Percentiles rank a stretch among this genome's conserved stretches.
phyloP scores from a whole-genome alignment of 1,140 invertebrate genomes.

The Drosophila jambulina region DNA sequence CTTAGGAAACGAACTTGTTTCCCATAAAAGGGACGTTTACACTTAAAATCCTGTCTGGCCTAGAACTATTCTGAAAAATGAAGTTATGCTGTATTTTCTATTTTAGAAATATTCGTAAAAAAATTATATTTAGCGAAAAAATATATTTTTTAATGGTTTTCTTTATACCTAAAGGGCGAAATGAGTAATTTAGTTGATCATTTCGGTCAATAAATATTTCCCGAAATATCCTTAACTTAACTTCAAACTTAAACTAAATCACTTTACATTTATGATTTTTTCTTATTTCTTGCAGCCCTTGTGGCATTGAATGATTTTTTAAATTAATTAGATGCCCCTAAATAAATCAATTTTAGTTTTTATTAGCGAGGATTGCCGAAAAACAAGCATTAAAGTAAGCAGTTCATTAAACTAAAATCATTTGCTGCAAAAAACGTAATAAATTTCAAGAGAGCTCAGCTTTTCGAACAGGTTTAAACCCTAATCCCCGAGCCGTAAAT shows the following conservation, averaged over 20 bases:
- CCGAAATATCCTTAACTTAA: not conserved
- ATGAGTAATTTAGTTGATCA: not conserved
- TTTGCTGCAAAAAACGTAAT: not conserved
- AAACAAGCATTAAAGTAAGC: not conserved
- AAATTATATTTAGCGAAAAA: not conserved
- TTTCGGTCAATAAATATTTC: not conserved
- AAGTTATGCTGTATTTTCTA: not conserved
- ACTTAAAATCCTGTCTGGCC: not conserved
- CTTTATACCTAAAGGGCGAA: not conserved
- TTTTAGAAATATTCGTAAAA: not conserved
- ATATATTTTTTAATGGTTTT: not conserved
- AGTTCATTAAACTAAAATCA: slow-evolving; percentile 7
- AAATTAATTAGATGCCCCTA: not conserved
- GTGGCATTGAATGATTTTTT: not conserved
- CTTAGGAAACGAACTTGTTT: slow-evolving; percentile 74
- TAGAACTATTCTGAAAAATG: not conserved
- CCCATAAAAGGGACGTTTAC: not conserved
- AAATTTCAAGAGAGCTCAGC: not conserved
- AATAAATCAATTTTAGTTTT: not conserved
- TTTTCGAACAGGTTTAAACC: not conserved
- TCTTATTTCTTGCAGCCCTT: not conserved
- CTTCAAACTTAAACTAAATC: not conserved
- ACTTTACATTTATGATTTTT: not conserved
- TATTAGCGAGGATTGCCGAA: not conserved
- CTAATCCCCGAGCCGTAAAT: not conserved